Percentiles rank a stretch among this genome's conserved stretches.
Evolutionary conservation across 1,140 invertebrate genomes (phyloP).

Genomic region (Drosophila carrolli): DNA sequence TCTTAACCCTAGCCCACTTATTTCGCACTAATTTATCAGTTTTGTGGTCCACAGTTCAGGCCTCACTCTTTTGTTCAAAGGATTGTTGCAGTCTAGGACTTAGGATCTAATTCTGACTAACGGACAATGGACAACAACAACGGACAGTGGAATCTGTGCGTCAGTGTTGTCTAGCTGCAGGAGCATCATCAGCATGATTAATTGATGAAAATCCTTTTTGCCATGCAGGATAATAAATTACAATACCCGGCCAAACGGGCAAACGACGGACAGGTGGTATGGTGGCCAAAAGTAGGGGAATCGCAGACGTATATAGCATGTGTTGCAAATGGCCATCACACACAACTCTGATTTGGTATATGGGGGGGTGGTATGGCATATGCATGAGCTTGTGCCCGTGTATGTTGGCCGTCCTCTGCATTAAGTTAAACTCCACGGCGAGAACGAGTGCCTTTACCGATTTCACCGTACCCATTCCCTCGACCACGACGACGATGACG

Average conservation of each 20-base stretch:
- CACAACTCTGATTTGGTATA: conserved; percentile 59
- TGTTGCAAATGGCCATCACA: conserved; percentile 57
- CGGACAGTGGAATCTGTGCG: conserved; percentile 16
- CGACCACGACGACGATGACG: conserved; percentile 27
- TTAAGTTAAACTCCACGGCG: conserved; percentile 58
- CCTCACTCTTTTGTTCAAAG: conserved; percentile 12
- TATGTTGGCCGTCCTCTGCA: conserved; percentile 5
- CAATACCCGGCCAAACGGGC: conserved; percentile 45
- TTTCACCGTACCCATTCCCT: conserved; percentile 21
- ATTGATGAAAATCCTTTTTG: conserved; percentile 82
- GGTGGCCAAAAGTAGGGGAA: conserved; percentile 6
- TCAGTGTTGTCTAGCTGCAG: conserved; percentile 66
- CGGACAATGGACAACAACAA: conserved; percentile 3
- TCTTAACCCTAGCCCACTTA: conserved; percentile 14
- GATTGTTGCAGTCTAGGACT: conserved; percentile 3
- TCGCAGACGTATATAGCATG: conserved; percentile 46
- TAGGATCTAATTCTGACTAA: background rate
- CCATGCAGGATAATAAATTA: conserved; percentile 83
- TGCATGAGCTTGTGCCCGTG: conserved; percentile 34
- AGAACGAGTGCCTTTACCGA: conserved; percentile 44
- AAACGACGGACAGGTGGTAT: conserved; percentile 21
- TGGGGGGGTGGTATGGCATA: conserved; percentile 19
- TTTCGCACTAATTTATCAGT: conserved; percentile 39
- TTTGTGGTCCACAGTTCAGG: conserved; percentile 24
- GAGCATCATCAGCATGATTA: conserved; percentile 78